Base-by-base conservation (phyloP, 2,797 vertebrate species). In the Telmatherina bonti region DNA sequence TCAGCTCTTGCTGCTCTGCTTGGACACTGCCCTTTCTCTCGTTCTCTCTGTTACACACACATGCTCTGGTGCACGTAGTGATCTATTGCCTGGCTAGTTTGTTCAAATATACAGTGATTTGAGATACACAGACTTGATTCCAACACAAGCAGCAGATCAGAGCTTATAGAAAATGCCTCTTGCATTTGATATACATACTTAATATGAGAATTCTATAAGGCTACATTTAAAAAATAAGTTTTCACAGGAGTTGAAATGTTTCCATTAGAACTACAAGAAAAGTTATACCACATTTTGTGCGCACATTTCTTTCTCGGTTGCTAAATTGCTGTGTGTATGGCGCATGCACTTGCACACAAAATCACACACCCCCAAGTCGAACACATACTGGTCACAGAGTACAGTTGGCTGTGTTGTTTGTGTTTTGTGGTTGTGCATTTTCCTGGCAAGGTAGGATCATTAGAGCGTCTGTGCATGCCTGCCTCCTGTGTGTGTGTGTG, bases 381-480 rank as follows among this genome's bases (percentile, higher is more conserved):
- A 78, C 72, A 74, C 78, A 78, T 38, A 3, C 70, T 66, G 74
- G 59, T 76, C 70, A 70, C 55, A 70, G 76, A 78, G 72, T 87
- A 90, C 89, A 90, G 84, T 85, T 75, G 82, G 75, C 71, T 86
- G 70, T 63, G 74, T 88, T 88, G 76, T 91, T 90, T 90, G 88
- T 91, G 85, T 88, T 89, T 91, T 85, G 86, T 85, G 81, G 76
- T 87, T 72, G 68, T 82, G 68, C 85, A 87, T 88, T 89, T 89
- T 87, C 88, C 85, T 91, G 90, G 87, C 88, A 90, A 75, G 59
- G 58, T 80, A 84, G 82, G 83, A 76, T 89, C 88, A 91, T 91
- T 92, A 92, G 79, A 81, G 81, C 81, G 72, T 83, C 59, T 84
- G 69, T 82, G 84, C 56, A 24, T 78, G 79, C 73, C 36, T 85